Base-by-base conservation (phyloP, 2,888 invertebrate species). In the Trichopria drosophilae region DNA sequence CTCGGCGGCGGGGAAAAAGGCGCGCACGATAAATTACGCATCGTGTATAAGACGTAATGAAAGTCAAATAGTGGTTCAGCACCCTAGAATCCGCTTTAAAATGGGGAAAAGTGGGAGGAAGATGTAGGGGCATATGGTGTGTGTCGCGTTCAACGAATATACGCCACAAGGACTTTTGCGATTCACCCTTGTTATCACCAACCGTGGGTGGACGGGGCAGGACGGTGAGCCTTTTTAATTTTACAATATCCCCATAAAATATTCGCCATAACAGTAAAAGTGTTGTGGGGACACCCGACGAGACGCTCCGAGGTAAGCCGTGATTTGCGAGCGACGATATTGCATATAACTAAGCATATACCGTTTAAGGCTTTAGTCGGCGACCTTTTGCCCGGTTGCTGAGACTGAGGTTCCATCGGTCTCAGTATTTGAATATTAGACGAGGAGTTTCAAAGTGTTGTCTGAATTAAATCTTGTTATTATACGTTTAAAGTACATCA, bases 51-150 rank as follows among this genome's bases (percentile, higher is more conserved):
- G 65, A 68, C 65, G 72, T 73, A 73, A 75, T 75, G 73, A 75
- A 75, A 74, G 73, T 73, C 73, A 75, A 74, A 74, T 73, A 72
- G 72, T 62, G 70, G 68, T 67, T 66, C 66, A 62, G 63, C 64
- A 63, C 60, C 64, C 67, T 61, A 47, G 60, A 58, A 28, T 6
- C 20, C 55, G 57, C 57, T 59, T 63, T 59, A 59, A 60, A 65
- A 54, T 39, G 45, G 47, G 43, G 42, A 47, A 37, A 45, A 34
- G 28, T 7, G 29, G 26, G 51, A 36, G 48, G 54, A 43, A 40
- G 50, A 35, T n/a, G n/a, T n/a, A n/a, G 47, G 58, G 65, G 59
- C 67, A 66, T 67, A 67, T 66, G 67, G 62, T 63, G 40, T 32
- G 53, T 57, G 55, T 42, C n/a, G n/a, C n/a, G 51, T 20, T 45